These are phyloP conservation scores for Aradus depressus DNA, from an alignment of 2,888 invertebrate species.

Conservation along the genomic window DNA sequence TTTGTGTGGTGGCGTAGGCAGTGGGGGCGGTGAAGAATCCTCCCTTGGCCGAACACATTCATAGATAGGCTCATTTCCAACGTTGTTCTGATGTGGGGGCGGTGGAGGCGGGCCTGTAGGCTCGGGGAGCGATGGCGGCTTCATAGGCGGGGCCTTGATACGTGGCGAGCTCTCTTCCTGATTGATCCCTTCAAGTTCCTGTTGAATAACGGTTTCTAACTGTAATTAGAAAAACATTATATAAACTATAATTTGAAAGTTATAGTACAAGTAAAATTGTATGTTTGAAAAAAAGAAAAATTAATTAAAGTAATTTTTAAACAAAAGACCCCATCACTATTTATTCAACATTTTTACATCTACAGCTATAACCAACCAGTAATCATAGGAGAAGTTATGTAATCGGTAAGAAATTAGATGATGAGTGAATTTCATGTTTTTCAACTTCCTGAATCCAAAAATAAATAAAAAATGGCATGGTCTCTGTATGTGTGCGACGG, in stretches of 20 bases:
- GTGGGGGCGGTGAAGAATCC: conserved; percentile 41
- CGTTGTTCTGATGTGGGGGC: conserved; percentile 36
- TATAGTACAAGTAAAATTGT: background rate
- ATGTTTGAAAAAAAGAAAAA: too few relatives aligned
- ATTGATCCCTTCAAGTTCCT: conserved; percentile 45
- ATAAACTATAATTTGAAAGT: background rate
- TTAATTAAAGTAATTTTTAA: too few relatives aligned
- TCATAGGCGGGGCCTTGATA: conserved; percentile 36
- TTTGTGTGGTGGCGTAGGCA: conserved; percentile 41
- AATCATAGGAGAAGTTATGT: too few relatives aligned
- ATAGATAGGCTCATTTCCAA: conserved; percentile 55
- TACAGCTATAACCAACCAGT: too few relatives aligned
- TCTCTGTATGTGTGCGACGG: too few relatives aligned
- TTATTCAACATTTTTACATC: too few relatives aligned
- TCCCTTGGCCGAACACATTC: conserved; percentile 69
- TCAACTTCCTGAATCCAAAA: too few relatives aligned
- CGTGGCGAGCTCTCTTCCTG: conserved; percentile 34
- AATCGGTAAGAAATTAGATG: too few relatives aligned
- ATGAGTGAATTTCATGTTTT: too few relatives aligned
- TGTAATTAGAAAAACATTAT: conserved; percentile 28
- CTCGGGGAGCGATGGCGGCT: conserved; percentile 57
- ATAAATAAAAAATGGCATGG: too few relatives aligned
- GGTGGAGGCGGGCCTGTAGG: conserved; percentile 58
- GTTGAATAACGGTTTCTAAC: conserved; percentile 52
- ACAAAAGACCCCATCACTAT: too few relatives aligned